Evolutionary conservation across 2,797 vertebrate genomes (phyloP).

Genomic region (Adrianichthys oophorus): DNA sequence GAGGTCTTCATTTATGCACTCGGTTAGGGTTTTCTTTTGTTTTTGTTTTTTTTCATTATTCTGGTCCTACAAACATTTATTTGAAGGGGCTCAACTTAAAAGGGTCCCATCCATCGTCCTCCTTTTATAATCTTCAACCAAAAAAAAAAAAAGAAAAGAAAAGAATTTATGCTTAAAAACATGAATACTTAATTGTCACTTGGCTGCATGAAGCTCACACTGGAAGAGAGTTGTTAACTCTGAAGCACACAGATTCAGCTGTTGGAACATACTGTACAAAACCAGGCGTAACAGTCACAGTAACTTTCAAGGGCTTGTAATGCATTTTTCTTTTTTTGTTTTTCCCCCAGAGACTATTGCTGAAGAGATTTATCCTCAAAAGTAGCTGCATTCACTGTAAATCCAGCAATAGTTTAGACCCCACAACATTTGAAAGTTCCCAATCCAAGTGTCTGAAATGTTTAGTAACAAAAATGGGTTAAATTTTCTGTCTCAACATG

Average conservation of each 20-base stretch:
- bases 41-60: slow-evolving; percentile 6
- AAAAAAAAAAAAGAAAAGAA: slow-evolving; percentile 50
- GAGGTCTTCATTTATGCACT: slow-evolving; percentile 67
- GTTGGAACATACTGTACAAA: neutral
- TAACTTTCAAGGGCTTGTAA: slow-evolving; percentile 41
- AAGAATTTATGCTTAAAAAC: slow-evolving; percentile 41
- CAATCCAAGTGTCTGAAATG: slow-evolving; percentile 3
- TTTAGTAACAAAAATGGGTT: neutral
- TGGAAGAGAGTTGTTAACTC: slow-evolving; percentile 52
- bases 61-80: slow-evolving; percentile 77
- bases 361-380: slow-evolving; percentile 25
- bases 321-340: slow-evolving; percentile 3
- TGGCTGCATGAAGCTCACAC: slow-evolving; percentile 54
- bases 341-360: slow-evolving; percentile 22
- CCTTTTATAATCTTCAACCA: slow-evolving; percentile 66
- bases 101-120: slow-evolving; percentile 29
- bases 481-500: neutral
- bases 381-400: slow-evolving; percentile 36
- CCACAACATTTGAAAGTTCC: slow-evolving; percentile 7
- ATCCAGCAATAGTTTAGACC: slow-evolving; percentile 30
- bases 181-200: slow-evolving; percentile 73
- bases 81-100: slow-evolving; percentile 68
- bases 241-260: slow-evolving; percentile 13
- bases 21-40: slow-evolving; percentile 56
- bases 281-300: slow-evolving; percentile 6